Conservation (phyloP, 1,140 invertebrate genomes). For the Polypedilum pembai region DNA sequence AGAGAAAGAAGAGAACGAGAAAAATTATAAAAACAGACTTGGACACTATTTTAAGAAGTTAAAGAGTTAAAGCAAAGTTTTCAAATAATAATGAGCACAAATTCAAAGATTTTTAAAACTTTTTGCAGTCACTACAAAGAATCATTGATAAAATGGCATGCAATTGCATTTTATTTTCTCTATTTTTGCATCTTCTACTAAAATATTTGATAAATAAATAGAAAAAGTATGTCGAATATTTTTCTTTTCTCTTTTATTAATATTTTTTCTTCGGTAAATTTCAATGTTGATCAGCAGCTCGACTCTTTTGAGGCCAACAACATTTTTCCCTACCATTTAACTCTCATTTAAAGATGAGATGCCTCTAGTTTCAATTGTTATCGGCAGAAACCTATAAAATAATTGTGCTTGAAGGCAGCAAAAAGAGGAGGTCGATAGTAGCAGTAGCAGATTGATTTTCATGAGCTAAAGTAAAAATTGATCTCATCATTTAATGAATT, state of each 20-base stretch:
- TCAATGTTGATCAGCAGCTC: not conserved
- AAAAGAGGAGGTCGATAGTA: too few relatives aligned
- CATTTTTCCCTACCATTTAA: constrained; percentile 13
- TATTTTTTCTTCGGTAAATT: not conserved
- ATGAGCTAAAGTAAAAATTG: not conserved
- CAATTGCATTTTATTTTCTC: too few relatives aligned
- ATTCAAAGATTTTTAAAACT: too few relatives aligned
- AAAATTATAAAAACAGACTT: too few relatives aligned
- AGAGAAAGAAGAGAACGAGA: too few relatives aligned
- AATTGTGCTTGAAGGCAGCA: not conserved
- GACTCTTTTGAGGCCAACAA: constrained; percentile 26
- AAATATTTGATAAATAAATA: not conserved
- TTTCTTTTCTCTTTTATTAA: not conserved
- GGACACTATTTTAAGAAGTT: too few relatives aligned
- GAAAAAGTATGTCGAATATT: constrained; percentile 23
- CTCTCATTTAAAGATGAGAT: not conserved
- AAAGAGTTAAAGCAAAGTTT: too few relatives aligned
- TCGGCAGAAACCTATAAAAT: constrained; percentile 5
- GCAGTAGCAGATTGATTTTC: not conserved
- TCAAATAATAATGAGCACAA: too few relatives aligned
- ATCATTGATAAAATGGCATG: too few relatives aligned
- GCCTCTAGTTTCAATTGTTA: not conserved
- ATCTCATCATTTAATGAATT: constrained; percentile 10
- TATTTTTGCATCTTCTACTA: too few relatives aligned
- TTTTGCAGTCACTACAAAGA: too few relatives aligned